Evolutionary conservation across 2,888 invertebrate species (phyloP).

Genomic region (Cepaea hortensis): DNA sequence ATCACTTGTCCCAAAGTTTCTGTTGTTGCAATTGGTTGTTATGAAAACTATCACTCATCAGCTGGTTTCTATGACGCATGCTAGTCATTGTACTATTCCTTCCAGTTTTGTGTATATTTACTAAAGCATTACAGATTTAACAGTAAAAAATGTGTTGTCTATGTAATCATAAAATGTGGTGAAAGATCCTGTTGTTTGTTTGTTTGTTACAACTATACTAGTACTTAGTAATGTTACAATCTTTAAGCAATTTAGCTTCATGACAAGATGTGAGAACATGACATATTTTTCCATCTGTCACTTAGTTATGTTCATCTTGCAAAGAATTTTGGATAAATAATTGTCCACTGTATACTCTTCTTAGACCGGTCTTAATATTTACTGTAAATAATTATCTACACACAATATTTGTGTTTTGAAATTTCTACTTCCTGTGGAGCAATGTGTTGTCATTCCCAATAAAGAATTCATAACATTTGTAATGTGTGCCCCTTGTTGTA

Average conservation of each 20-base stretch:
- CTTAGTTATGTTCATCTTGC: neutral
- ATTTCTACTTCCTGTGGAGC: neutral
- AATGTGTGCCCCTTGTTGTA: neutral
- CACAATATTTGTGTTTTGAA: neutral
- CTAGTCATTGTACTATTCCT: conserved; percentile 25
- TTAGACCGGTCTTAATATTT: neutral
- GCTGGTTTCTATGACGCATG: neutral
- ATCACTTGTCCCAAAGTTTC: too few relatives aligned
- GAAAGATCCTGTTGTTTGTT: conserved; percentile 19
- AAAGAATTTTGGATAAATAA: neutral
- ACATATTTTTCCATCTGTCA: neutral
- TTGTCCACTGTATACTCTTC: neutral
- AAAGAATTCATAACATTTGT: neutral
- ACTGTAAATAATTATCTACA: neutral
- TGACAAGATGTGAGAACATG: neutral
- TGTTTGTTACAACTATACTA: conserved; percentile 3
- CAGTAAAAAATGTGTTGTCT: neutral
- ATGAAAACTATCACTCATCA: neutral
- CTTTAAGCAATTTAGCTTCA: neutral
- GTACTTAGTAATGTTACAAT: conserved; percentile 18
- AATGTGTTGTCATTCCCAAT: neutral
- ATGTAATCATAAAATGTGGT: neutral
- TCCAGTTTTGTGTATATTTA: conserved; percentile 9
- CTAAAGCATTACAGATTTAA: conserved; percentile 34
- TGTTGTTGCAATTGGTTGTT: neutral